Evolutionary conservation across 2,797 vertebrate species (phyloP), one percentile per base, ranked within the genome.

Genomic region (Enteromius mattozi): DNA sequence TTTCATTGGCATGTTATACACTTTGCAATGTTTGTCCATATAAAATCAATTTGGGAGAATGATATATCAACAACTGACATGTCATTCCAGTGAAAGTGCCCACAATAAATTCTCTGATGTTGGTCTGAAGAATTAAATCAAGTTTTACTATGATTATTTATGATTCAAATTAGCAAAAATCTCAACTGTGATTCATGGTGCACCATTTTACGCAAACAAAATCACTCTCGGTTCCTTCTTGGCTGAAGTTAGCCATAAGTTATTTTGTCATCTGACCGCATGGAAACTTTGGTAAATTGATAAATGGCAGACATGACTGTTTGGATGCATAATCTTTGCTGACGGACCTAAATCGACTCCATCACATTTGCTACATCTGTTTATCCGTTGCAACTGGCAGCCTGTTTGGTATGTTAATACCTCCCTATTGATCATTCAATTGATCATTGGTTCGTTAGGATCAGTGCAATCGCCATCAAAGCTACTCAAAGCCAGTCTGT

Each of bases 361-460:
- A 13, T 59, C 54, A 80, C 74, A 12, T 88, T 81, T 69, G 81
- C 66, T 74, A 86, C 80, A 83, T 88, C 77, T 74, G 74, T 86
- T 88, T 86, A 88, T 90, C 70, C 70, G 27, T 86, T 86, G 59
- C 49, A 42, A 82, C 66, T 84, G 81, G 85, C 86, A 85, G 35
- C 74, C 79, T 84, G 45, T 87, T 90, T 90, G 87, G 71, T 84
- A 82, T 87, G 89, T 75, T 88, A 87, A 89, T 86, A 80, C 86
- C 81, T 78, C 70, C 4, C 49, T 82, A 89, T 90, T 83, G 88
- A 88, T 89, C 85, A 78, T 56, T 54, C 69, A 80, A 72, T 79
- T 51, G 82, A 78, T 79, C 54, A 84, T 79, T 66, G 82, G 76
- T 74, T 69, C 66, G 27, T 75, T 85, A 65, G 78, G 79, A 87